Base-by-base conservation (phyloP, 2,113 vertebrate species). In the Grammomys dolichurus region DNA sequence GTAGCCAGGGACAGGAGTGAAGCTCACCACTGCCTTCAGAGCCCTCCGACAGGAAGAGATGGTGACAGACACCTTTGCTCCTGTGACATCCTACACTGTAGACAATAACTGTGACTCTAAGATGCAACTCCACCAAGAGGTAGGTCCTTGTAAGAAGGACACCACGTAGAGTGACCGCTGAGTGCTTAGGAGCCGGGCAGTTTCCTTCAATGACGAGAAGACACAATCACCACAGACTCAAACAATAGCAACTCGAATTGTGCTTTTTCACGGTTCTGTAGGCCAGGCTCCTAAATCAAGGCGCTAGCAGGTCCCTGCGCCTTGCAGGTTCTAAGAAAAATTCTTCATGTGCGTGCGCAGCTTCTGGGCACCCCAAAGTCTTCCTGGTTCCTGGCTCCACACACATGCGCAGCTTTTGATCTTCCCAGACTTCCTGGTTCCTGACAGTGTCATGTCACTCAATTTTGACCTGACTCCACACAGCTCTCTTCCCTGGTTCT, bases 381-480 rank as follows among this genome's bases (percentile, higher is more conserved):
- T 54, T 48, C 36, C 31, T 8, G 63, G 60, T 14, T 9, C 4
- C 1, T 20, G 60, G 3, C 2, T 24, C 60, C 22, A 63, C 5
- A 2, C 60, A 7, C 22, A 26, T 63, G 60, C 7, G 63, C 24
- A 13, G 65, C 33, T 8, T 3, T 46, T 5, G 13, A 26, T 1
- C n/a, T 13, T 28, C 24, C 63, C 1, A 1, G 7, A 51, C 60
- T 54, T 40, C 36, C 43, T 8, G 63, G 63, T 16, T 12, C 3
- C 1, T 17, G 60, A 2, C 1, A 4, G 2, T 2, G 43, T 51
- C 19, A 4, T 1, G 1, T 20, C 3, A 1, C 70, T 63, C 43
- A 2, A 8, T 12, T 51, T 36, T 60, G 28, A 60, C 43, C 9
- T 31, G 3, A 46, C 16, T 17, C 17, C 80, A 19, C 80, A 28